Base-by-base conservation (phyloP, 1,140 invertebrate genomes). In the Diuraphis noxia region DNA sequence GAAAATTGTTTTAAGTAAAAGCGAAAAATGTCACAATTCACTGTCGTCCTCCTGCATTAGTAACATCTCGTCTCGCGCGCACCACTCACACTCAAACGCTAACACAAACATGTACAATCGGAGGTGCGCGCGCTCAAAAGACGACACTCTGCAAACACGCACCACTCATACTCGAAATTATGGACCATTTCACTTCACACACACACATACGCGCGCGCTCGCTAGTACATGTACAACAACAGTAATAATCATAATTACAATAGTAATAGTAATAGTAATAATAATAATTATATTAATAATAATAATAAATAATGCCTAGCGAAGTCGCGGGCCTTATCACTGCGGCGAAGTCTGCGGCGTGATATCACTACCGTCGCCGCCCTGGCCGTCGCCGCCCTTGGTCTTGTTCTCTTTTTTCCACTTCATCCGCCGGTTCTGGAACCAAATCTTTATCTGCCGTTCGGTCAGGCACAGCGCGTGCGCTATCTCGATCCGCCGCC, bases 381-480 rank as follows among this genome's bases (percentile, higher is more conserved):
- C 96, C 92, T 96, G 96, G 92, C 96, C 96, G 36, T 96, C 96
- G 94, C 97, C 97, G 93, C 97, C 96, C 96, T 98, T 99, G 95
- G 97, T 97, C 95, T 98, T 98, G 94, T 98, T 97, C 94, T 98
- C 97, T 94, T 99, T 99, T 96, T 99, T 99, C 96, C 98, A 98
- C 94, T 99, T 99, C 98, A 99, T 99, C 93, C 98, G 96, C 92
- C 98, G 95, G 94, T 99, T 99, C 95, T 99, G 97, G 95, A 99
- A 99, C 98, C 98, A 99, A 94, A 99, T 99, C 96, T 99, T 99
- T 94, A 99, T 99, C 95, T 99, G 98, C 93, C 98, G 95, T 94
- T 99, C 98, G 89, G 98, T 99, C 93, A 99, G 96, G 94, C 98
- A 98, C 92, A 99, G 95, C 93, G 97, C 97, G 94, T 99, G 98